Evolutionary conservation across 2,113 vertebrate species (phyloP).

Genomic region (Xenotilapia leptura): DNA sequence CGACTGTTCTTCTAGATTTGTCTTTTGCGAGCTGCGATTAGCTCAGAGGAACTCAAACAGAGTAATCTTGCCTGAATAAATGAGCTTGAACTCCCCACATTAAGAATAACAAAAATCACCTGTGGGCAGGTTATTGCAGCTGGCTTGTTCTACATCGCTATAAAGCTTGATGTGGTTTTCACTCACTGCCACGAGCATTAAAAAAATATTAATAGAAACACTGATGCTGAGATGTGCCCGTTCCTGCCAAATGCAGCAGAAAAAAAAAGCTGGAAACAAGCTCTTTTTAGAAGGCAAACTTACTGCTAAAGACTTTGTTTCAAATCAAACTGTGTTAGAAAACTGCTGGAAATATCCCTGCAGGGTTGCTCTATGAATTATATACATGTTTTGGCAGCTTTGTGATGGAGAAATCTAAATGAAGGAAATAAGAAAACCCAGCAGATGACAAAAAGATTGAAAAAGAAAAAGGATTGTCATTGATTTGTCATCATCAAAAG

Average conservation of each 20-base stretch:
- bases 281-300: neutral
- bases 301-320: neutral
- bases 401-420: neutral
- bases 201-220: neutral
- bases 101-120: neutral
- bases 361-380: neutral
- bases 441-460: neutral
- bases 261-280: neutral
- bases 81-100: neutral
- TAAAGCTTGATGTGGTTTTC: neutral
- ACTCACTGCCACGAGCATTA: neutral
- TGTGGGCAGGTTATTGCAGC: neutral
- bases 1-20: neutral
- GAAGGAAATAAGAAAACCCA: neutral
- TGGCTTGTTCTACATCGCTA: neutral
- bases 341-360: neutral
- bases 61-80: neutral
- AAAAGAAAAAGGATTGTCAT: neutral
- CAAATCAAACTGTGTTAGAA: neutral
- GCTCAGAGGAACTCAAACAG: neutral
- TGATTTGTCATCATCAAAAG: neutral
- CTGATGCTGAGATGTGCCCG: neutral
- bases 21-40: neutral
- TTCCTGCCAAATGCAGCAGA: neutral
- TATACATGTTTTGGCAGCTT: neutral